phyloP scores from a whole-genome alignment of 1,140 invertebrate species.

The Nasonia giraulti region DNA sequence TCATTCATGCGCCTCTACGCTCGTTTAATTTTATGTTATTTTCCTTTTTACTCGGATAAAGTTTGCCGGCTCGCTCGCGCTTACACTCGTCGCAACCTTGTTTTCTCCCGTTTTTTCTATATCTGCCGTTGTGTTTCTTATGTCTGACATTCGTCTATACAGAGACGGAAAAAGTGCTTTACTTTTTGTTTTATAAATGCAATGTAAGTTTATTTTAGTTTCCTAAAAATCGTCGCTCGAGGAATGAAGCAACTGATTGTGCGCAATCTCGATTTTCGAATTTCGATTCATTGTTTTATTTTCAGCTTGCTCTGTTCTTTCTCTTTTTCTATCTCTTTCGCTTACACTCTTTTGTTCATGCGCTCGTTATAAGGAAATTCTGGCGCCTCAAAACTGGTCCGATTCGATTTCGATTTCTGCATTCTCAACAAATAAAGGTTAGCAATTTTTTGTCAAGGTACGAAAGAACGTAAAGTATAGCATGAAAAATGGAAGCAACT shows the following conservation, averaged over 20 bases:
- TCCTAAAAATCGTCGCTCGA: slow-evolving; percentile 12
- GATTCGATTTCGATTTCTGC: background rate
- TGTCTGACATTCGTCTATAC: slow-evolving; percentile 19
- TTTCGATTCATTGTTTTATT: slow-evolving; percentile 2
- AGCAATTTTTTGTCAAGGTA: background rate
- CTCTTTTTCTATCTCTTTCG: slow-evolving; percentile 10
- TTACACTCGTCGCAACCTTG: slow-evolving; percentile 25
- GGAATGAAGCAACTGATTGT: slow-evolving; percentile 14
- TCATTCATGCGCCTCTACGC: slow-evolving; percentile 16
- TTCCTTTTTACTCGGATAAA: slow-evolving; percentile 11
- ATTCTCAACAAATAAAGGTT: background rate
- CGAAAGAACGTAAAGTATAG: background rate
- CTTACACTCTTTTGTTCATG: slow-evolving; percentile 22
- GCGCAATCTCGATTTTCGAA: background rate
- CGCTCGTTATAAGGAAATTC: background rate
- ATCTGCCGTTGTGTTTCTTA: background rate
- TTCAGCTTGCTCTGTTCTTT: background rate
- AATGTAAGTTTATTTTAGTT: slow-evolving; percentile 17
- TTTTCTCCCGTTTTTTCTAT: slow-evolving; percentile 7
- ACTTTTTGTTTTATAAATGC: slow-evolving; percentile 25
- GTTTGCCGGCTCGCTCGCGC: slow-evolving; percentile 38
- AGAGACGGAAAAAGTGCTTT: slow-evolving; percentile 41
- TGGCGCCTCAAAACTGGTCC: slow-evolving; percentile 11
- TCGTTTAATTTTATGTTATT: background rate
- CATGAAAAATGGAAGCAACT: background rate